Percentiles rank a stretch among this genome's conserved stretches.
Conservation (phyloP, 2,797 vertebrate genomes). For the Cuculus canorus region DNA sequence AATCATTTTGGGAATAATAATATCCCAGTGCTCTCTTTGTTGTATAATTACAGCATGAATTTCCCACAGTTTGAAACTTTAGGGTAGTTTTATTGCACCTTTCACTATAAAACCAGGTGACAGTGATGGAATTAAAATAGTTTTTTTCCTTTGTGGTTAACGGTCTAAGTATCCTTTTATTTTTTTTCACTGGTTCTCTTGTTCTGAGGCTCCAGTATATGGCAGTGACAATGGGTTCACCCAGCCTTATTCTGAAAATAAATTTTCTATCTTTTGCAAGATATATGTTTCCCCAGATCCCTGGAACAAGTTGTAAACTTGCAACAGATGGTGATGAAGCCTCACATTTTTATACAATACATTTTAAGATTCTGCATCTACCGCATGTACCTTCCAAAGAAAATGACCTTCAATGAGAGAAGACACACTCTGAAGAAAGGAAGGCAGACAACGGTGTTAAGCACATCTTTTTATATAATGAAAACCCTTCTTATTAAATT, state of each 20-base stretch:
- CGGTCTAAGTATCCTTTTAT: slow-evolving; percentile 49
- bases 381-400: slow-evolving; percentile 71
- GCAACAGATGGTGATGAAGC: slow-evolving; percentile 80
- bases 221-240: slow-evolving; percentile 72
- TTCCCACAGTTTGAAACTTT: slow-evolving; percentile 75
- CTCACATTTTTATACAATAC: slow-evolving; percentile 78
- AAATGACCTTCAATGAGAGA: slow-evolving; percentile 78
- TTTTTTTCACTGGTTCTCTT: slow-evolving; percentile 64
- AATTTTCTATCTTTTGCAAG: slow-evolving; percentile 77
- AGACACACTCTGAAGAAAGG: slow-evolving; percentile 29
- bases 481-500: slow-evolving; percentile 52
- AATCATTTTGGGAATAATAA: slow-evolving; percentile 72
- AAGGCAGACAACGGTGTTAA: slow-evolving; percentile 30
- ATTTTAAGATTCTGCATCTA: slow-evolving; percentile 76
- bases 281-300: slow-evolving; percentile 80
- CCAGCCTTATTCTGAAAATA: slow-evolving; percentile 73
- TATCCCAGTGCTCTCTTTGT: slow-evolving; percentile 71
- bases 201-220: slow-evolving; percentile 59
- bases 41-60: slow-evolving; percentile 78
- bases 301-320: slow-evolving; percentile 78
- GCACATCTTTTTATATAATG: slow-evolving; percentile 41
- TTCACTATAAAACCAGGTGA: slow-evolving; percentile 77
- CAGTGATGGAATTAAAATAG: slow-evolving; percentile 71
- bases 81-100: slow-evolving; percentile 75
- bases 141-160: slow-evolving; percentile 69